Base-by-base conservation (phyloP, 2,888 invertebrate genomes). In the Drosophila imparisetae region DNA sequence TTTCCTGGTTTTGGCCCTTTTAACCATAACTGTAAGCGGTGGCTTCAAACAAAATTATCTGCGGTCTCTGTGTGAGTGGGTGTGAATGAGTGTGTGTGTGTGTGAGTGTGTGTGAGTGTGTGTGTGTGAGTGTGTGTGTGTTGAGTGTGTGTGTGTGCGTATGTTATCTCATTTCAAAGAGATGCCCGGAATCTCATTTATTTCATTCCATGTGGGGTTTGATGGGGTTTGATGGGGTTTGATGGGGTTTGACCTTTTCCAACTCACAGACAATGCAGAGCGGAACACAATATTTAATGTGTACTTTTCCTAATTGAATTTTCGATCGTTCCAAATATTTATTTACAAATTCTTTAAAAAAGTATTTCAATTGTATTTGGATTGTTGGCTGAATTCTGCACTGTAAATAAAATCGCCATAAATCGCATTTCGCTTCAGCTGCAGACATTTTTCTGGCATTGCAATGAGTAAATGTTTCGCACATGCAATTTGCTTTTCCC, bases 111-210 rank as follows among this genome's bases (percentile, higher is more conserved):
- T 4, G 13, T 32, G 11, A 32, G 32, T 61, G 11, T 32, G 32
- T 32, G 11, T 32, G 30, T 30, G n/a, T 32, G 32, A 11, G 32
- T 5, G 13, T 15, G 5, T 34, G 34, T 34, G 1, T 32, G 55
- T 49, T 30, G 32, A 27, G 30, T 30, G 30, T 30, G 18, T 42
- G 2, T 24, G 45, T 50, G n/a, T 38, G 15, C 15, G 27, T 27
- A 18, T 27, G 49, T 65, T 54, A 52, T 59, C 59, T 65, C 32
- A 21, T 55, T 49, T 15, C 10, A 53, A 49, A 59, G 34, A 49
- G 63, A 52, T 69, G 65, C 29, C 11, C 49, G 11, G 36, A 52
- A 78, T 54, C 70, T 57, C 42, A 74, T 74, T 74, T 53, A 59
- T 53, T 73, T 65, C 10, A 69, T 65, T 40, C 38, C 49, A 38